These are phyloP conservation scores for Anguilla marmorata DNA, from an alignment of 2,797 vertebrate species.

Conservation along the genomic window DNA sequence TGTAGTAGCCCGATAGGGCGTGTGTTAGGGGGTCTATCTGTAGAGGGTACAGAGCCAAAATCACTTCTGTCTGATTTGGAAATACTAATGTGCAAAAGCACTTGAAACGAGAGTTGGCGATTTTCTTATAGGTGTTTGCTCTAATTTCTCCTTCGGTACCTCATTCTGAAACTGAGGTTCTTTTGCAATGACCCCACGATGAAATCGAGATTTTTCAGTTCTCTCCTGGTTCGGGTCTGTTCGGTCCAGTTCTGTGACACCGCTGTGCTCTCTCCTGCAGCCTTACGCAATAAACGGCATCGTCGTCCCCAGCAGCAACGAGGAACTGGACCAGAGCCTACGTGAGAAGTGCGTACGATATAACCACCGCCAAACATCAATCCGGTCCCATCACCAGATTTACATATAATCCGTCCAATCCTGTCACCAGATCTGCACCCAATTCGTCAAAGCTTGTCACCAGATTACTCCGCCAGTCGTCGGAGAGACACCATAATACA, in stretches of 20 bases:
- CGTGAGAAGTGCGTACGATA: constrained; percentile 55
- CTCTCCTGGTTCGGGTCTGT: not conserved
- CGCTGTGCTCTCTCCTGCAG: constrained; percentile 49
- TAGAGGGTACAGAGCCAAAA: no score
- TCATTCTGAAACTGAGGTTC: not conserved
- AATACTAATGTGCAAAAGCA: no score
- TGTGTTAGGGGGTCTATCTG: not conserved
- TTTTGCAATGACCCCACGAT: not conserved
- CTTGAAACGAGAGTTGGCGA: no score
- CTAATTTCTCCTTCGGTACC: not conserved
- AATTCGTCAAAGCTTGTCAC: not conserved
- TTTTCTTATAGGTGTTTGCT: no score
- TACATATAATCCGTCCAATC: not conserved
- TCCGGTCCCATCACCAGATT: not conserved
- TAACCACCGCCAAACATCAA: no score
- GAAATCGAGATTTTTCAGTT: not conserved
- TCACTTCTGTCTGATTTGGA: no score
- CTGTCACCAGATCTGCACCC: not conserved
- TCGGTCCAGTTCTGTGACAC: not conserved
- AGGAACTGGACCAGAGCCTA: constrained; percentile 65
- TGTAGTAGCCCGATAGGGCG: no score
- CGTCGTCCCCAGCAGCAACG: constrained; percentile 66
- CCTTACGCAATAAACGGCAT: constrained; percentile 70
- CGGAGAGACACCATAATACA: not conserved
- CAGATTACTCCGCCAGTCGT: not conserved